Percentiles rank a stretch among this genome's conserved stretches.
These are phyloP conservation scores for Burhinus bistriatus DNA, from an alignment of 2,113 vertebrate species.

Conservation along the genomic window DNA sequence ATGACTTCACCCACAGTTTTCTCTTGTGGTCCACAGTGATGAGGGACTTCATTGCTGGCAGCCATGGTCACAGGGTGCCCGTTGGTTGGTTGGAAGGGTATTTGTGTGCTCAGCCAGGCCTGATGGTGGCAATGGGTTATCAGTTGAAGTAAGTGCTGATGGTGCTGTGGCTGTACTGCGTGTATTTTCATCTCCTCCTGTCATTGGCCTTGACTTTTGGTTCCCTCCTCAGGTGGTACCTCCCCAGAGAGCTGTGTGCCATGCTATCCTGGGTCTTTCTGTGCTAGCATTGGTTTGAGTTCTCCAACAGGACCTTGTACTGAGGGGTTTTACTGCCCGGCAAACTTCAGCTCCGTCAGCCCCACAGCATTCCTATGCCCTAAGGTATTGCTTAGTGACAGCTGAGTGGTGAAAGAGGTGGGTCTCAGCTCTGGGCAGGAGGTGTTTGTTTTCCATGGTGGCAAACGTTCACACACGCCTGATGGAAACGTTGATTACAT, in stretches of 20 bases:
- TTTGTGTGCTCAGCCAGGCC: too few species aligned
- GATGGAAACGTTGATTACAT: rapidly evolving
- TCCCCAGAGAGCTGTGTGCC: slow-evolving; percentile 80
- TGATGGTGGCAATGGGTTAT: rapidly evolving
- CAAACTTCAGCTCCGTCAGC: slow-evolving; percentile 76
- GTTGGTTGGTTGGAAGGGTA: too few species aligned
- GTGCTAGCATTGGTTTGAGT: slow-evolving; percentile 74
- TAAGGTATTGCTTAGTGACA: slow-evolving; percentile 71
- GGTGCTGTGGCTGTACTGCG: background rate
- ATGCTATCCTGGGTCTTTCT: slow-evolving; percentile 84
- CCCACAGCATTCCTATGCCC: slow-evolving; percentile 81
- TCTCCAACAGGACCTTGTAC: slow-evolving; percentile 77
- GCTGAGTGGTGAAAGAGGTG: background rate
- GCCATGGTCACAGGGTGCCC: background rate
- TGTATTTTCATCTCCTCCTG: background rate
- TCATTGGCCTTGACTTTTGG: background rate
- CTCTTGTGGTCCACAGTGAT: background rate
- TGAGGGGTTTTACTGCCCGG: slow-evolving; percentile 82
- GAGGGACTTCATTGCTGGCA: background rate
- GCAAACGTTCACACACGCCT: background rate
- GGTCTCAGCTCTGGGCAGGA: background rate
- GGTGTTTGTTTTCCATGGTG: background rate
- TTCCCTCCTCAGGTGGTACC: slow-evolving; percentile 73
- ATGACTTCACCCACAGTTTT: rapidly evolving
- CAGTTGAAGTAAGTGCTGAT: background rate